phyloP scores from a whole-genome alignment of 2,113 vertebrate species.

The Myrmecobius fasciatus region DNA sequence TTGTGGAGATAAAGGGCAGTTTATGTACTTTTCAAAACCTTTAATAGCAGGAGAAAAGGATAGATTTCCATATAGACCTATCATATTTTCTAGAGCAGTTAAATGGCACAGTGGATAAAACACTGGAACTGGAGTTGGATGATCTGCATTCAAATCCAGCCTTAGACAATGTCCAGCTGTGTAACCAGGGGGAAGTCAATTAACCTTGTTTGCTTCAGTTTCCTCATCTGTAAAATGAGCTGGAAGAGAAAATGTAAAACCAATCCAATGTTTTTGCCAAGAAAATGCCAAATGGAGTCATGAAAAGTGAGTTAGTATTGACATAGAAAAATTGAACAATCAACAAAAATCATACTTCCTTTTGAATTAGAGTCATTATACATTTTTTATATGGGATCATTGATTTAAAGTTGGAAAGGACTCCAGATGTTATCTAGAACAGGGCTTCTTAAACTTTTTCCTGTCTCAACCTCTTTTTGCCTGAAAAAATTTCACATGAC shows the following conservation, averaged over 20 bases:
- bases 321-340: too few species aligned
- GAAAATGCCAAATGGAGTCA: not conserved
- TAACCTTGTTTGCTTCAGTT: not conserved
- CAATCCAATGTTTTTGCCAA: not conserved
- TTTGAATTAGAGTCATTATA: not conserved
- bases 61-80: not conserved
- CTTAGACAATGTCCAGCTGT: not conserved
- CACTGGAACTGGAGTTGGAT: not conserved
- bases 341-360: not conserved
- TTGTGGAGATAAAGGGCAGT: not conserved
- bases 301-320: not conserved
- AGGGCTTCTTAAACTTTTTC: too few species aligned
- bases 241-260: not conserved
- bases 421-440: not conserved
- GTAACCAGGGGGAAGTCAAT: not conserved
- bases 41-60: constrained; percentile 63
- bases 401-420: not conserved
- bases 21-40: constrained; percentile 57
- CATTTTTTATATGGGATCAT: not conserved
- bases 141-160: not conserved
- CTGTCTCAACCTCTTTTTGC: too few species aligned
- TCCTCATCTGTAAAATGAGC: not conserved
- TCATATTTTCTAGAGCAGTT: not conserved
- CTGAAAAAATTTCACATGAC: too few species aligned
- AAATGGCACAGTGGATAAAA: not conserved